Evolutionary conservation across 2,797 vertebrate genomes (phyloP).

Genomic region (Apogon hyalosoma): DNA sequence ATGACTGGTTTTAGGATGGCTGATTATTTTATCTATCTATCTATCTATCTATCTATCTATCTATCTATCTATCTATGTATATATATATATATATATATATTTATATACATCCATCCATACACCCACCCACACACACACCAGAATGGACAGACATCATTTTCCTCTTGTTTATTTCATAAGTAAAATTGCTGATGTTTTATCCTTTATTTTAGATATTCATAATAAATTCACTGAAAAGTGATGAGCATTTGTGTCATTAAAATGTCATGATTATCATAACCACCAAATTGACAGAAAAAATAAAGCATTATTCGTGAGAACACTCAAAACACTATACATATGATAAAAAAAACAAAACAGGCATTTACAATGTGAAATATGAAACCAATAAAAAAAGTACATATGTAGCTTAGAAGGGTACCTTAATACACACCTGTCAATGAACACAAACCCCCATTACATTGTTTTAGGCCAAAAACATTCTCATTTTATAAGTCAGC

Average conservation of each 20-base stretch:
- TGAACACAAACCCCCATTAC: slow-evolving; percentile 21
- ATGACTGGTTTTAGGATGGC: slow-evolving; percentile 24
- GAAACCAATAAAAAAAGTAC: slow-evolving; percentile 55
- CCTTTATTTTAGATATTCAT: slow-evolving; percentile 79
- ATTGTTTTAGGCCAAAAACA: slow-evolving; percentile 17
- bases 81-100: neutral
- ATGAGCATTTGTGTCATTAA: slow-evolving; percentile 59
- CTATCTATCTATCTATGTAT: no score
- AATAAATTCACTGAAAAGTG: slow-evolving; percentile 75
- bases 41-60: no score
- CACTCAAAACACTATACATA: slow-evolving; percentile 70
- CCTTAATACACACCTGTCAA: slow-evolving; percentile 30
- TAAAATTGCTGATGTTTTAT: slow-evolving; percentile 33
- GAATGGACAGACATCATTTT: neutral
- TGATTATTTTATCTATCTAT: no score
- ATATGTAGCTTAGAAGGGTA: slow-evolving; percentile 42
- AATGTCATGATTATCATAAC: slow-evolving; percentile 61
- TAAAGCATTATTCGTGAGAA: slow-evolving; percentile 56
- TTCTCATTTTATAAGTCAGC: slow-evolving; percentile 30
- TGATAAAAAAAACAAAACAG: slow-evolving; percentile 76
- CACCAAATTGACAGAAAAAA: slow-evolving; percentile 59
- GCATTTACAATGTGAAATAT: slow-evolving; percentile 70
- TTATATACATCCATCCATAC: neutral
- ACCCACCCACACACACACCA: neutral
- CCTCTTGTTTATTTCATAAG: slow-evolving; percentile 25